Conservation (phyloP, 2,888 invertebrate genomes). For the Omphaloscelis lunosa region DNA sequence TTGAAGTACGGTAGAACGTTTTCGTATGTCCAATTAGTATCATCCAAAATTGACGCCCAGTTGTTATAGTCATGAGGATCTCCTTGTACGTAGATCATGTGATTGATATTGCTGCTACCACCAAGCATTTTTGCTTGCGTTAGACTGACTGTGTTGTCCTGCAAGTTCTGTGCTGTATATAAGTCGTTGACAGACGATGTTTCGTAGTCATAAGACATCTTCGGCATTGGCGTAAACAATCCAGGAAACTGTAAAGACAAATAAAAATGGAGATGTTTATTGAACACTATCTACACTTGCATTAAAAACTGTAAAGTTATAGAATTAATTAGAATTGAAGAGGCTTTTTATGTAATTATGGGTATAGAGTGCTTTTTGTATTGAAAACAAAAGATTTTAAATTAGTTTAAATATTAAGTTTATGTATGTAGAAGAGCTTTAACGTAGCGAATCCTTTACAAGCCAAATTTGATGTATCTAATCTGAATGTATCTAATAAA, state of each 20-base stretch:
- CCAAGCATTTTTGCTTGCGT: slow-evolving; percentile 77
- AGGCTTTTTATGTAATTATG: background rate
- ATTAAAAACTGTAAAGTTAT: background rate
- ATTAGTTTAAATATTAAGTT: background rate
- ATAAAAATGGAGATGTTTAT: background rate
- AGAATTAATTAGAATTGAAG: background rate
- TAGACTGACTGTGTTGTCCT: slow-evolving; percentile 43
- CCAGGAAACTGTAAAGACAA: slow-evolving; percentile 67
- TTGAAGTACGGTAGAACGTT: slow-evolving; percentile 70
- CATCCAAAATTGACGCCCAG: slow-evolving; percentile 68
- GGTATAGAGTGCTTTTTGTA: background rate
- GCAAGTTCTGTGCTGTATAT: slow-evolving; percentile 63
- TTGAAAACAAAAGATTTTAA: background rate
- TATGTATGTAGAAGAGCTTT: background rate
- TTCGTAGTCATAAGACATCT: slow-evolving; percentile 68
- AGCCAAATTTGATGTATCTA: background rate
- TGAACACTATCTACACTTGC: too few species aligned
- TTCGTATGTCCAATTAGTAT: slow-evolving; percentile 69
- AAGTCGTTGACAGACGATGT: slow-evolving; percentile 66
- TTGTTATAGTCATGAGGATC: slow-evolving; percentile 66
- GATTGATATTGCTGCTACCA: slow-evolving; percentile 72
- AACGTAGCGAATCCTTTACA: too few species aligned
- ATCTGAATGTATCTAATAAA: background rate
- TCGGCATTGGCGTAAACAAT: slow-evolving; percentile 66
- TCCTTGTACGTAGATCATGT: slow-evolving; percentile 69